Percentiles rank a stretch among this genome's conserved stretches.
Evolutionary conservation across 2,888 invertebrate genomes (phyloP).

Genomic region (Harpagoxenus sublaevis): DNA sequence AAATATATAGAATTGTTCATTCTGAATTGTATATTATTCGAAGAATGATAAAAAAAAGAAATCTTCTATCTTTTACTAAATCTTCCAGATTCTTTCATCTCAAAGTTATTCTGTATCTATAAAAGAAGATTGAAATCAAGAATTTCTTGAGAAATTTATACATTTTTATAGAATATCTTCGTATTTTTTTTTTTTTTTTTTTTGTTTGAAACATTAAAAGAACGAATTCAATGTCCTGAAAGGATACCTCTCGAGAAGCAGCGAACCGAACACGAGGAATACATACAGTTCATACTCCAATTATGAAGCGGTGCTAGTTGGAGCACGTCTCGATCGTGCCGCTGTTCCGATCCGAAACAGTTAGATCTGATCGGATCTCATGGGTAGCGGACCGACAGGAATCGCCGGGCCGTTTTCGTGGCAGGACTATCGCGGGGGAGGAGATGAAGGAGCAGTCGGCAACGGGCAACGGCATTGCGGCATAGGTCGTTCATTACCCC

Average conservation of each 20-base stretch:
- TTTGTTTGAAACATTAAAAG: not conserved
- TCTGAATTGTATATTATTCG: not conserved
- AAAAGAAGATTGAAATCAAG: not conserved
- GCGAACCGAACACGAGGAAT: not conserved
- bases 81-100: not conserved
- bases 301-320: slow-evolving; percentile 41
- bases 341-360: slow-evolving; percentile 48
- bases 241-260: not conserved
- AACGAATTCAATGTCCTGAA: not conserved
- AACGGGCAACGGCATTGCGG: slow-evolving; percentile 67
- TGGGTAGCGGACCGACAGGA: slow-evolving; percentile 26
- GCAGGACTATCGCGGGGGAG: slow-evolving; percentile 8
- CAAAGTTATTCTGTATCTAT: not conserved
- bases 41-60: not conserved
- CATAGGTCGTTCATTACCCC: slow-evolving; percentile 69
- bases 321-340: slow-evolving; percentile 37
- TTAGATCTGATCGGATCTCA: slow-evolving; percentile 55
- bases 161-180: not conserved
- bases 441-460: slow-evolving; percentile 19
- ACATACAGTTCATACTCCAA: slow-evolving; percentile 16
- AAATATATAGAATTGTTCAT: not conserved
- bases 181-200: not conserved
- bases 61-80: not conserved
- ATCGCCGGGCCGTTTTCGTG: slow-evolving; percentile 53
- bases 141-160: not conserved